Base-by-base conservation (phyloP, 2,888 invertebrate species). In the Diachrysia chrysitis region DNA sequence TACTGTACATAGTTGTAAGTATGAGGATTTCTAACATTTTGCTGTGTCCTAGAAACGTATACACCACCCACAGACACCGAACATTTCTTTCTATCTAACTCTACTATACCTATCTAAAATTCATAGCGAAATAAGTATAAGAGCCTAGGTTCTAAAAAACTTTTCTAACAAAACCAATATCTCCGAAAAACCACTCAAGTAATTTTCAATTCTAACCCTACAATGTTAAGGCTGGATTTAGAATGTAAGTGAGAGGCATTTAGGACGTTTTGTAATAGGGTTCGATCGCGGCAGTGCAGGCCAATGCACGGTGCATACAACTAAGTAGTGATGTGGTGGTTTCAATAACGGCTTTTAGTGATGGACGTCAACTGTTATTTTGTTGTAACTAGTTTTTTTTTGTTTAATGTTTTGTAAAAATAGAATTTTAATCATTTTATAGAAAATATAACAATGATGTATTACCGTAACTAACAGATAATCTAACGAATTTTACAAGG, bases 241-340 rank as follows among this genome's bases (percentile, higher is more conserved):
- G 7, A 61, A 55, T 73, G 61, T 4, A 10, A 23, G 2, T 29
- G 21, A 56, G 58, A 19, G 70, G 78, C 69, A 69, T 72, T 79
- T 91, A 83, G 5, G 88, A 64, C 84, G 77, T 89, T 91, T 87
- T 83, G 71, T 42, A 48, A 63, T 72, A 64, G 64, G 58, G 7
- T 25, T 62, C 75, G 76, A 85, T 85, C 85, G 84, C 89, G 90
- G 91, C 91, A 91, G 91, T 93, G 90, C 95, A 94, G 95, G 95
- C 95, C 95, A 95, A 92, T 95, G 95, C 94, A 93, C 95, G 95
- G 91, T 93, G 95, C 95, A 95, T 95, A 94, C 94, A 94, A 95
- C 93, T 94, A 93, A 93, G 88, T 93, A 94, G 95, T 90, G 95
- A 85, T 92, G 94, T 83, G 89, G 81, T 72, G 76, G 76, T 73